Base-by-base conservation (phyloP, 2,113 vertebrate species). In the Trichechus manatus region DNA sequence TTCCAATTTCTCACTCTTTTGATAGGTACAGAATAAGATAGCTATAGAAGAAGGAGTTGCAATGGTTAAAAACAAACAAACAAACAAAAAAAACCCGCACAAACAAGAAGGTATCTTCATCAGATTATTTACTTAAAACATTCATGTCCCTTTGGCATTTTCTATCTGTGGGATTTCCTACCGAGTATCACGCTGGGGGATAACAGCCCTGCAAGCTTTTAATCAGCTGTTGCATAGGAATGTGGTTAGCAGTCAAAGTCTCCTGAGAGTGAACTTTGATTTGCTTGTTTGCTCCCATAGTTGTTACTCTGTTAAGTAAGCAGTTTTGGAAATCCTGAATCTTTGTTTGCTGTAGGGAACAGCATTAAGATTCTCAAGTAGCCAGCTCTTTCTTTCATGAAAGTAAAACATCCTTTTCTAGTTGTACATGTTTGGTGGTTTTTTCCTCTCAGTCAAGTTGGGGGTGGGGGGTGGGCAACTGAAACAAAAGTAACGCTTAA, bases 371-470 rank as follows among this genome's bases (percentile, higher is more conserved):
- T 36, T 88, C 53, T 53, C 36, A 68, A 31, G 27, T 22, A 78
- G 84, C 53, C 29, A 87, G 74, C 9, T 72, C 42, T 27, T 87
- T 63, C 86, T 25, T 88, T 61, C 56, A 25, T 77, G 19, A 81
- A 78, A 74, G 64, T 13, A 77, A 86, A 85, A 84, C 50, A 25
- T 53, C 42, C 79, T 64, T 94, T 88, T 59, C 83, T 77, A 39
- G 79, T 56, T 33, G 72, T 53, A 6, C 56, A 53, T 13, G 14
- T 81, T 36, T n/a, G 7, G 23, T 66, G 66, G 36, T 61, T 85
- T 72, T 72, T 79, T 86, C 29, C 84, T 96, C 81, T 82, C 75
- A 89, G 84, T 70, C n/a, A 82, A 78, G 25, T 78, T 68, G 44
- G 19, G 29, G 8, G 53, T 36, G 82, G 25, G 47, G 47, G 20